Conservation (phyloP, 2,888 invertebrate genomes). For the Chrysodeixis includens region DNA sequence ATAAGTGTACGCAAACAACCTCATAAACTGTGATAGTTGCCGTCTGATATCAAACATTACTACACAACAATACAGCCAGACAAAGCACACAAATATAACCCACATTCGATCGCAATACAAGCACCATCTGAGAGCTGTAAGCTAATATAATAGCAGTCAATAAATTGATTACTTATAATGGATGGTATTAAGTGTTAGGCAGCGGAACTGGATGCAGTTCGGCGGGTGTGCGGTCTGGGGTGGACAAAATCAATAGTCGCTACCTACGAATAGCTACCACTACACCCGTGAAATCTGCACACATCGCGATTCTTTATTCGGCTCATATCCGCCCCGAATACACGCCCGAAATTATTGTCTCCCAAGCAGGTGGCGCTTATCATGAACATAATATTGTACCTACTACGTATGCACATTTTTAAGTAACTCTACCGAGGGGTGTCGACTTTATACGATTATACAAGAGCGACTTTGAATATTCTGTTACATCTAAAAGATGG, state of each 20-base stretch:
- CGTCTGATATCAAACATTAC: neutral
- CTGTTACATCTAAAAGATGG: slow-evolving; percentile 16
- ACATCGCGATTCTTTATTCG: slow-evolving; percentile 84
- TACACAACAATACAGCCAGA: neutral
- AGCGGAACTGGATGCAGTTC: slow-evolving; percentile 76
- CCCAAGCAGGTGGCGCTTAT: slow-evolving; percentile 77
- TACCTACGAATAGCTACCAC: slow-evolving; percentile 83
- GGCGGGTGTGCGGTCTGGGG: slow-evolving; percentile 81
- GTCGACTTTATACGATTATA: slow-evolving; percentile 36
- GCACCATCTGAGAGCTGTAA: slow-evolving; percentile 35
- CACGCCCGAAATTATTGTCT: slow-evolving; percentile 73
- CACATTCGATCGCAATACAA: slow-evolving; percentile 20
- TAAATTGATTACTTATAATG: slow-evolving; percentile 79
- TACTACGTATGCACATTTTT: slow-evolving; percentile 58
- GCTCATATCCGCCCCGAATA: slow-evolving; percentile 72
- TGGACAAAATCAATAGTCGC: slow-evolving; percentile 88
- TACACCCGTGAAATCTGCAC: slow-evolving; percentile 82
- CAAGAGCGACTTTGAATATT: slow-evolving; percentile 15
- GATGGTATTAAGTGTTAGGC: slow-evolving; percentile 74
- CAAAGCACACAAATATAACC: slow-evolving; percentile 26
- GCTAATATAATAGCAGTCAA: slow-evolving; percentile 68
- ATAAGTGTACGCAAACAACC: neutral
- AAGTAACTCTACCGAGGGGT: slow-evolving; percentile 31
- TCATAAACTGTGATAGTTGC: slow-evolving; percentile 1
- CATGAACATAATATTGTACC: slow-evolving; percentile 62